Percentiles rank a stretch among this genome's conserved stretches.
phyloP scores from a whole-genome alignment of 2,888 invertebrate species.

The Melinopterus prodromus region DNA sequence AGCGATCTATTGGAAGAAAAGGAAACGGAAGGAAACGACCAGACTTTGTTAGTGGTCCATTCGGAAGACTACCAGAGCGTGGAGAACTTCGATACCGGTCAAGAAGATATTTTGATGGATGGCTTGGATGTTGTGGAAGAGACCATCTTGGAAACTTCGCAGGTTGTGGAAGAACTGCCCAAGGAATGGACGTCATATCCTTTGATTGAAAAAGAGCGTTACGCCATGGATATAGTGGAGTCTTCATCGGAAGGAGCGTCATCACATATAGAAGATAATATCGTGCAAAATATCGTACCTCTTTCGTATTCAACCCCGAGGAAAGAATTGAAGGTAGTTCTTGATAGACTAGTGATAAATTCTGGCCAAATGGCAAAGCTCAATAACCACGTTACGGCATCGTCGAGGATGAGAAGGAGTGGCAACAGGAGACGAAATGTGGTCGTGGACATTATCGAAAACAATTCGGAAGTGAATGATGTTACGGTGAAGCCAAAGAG shows the following conservation, averaged over 20 bases:
- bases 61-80: background rate
- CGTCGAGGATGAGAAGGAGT: background rate
- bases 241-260: background rate
- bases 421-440: background rate
- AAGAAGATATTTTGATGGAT: background rate
- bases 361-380: background rate
- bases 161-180: background rate
- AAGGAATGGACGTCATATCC: background rate
- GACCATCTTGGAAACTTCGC: background rate
- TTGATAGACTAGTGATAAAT: background rate
- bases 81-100: background rate
- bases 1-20: background rate
- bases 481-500: background rate
- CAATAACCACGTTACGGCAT: background rate
- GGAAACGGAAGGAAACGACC: background rate
- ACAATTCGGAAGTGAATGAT: background rate
- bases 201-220: background rate
- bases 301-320: background rate
- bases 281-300: background rate
- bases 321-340: background rate
- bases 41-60: background rate
- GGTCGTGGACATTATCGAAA: background rate
- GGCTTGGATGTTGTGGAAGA: background rate
- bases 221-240: background rate
- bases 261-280: background rate